Percentiles rank a stretch among this genome's conserved stretches.
These are phyloP conservation scores for Schlechtendalia chinensis DNA, from an alignment of 1,140 invertebrate genomes.

Conservation along the genomic window DNA sequence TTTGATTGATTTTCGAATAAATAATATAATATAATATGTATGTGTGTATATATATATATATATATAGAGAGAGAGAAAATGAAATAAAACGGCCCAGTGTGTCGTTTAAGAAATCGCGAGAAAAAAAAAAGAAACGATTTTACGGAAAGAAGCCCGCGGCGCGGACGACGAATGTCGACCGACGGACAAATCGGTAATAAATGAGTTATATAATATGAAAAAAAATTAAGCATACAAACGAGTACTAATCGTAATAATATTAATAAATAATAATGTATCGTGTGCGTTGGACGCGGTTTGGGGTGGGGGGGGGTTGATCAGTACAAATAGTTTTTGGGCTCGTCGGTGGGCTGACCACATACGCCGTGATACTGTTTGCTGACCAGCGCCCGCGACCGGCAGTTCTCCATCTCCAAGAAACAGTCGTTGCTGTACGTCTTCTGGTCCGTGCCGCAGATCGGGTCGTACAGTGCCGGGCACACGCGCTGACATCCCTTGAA, in stretches of 20 bases:
- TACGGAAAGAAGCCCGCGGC: too few species aligned
- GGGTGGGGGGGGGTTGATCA: slow-evolving; percentile 38
- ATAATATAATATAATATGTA: too few species aligned
- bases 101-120: too few species aligned
- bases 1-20: slow-evolving; percentile 47
- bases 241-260: not conserved
- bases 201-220: too few species aligned
- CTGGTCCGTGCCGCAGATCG: slow-evolving; percentile 83
- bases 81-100: too few species aligned
- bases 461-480: slow-evolving; percentile 81
- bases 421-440: slow-evolving; percentile 91
- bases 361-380: slow-evolving; percentile 66
- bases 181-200: too few species aligned
- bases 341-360: slow-evolving; percentile 67
- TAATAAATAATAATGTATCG: slow-evolving; percentile 9
- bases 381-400: slow-evolving; percentile 71
- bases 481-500: slow-evolving; percentile 82
- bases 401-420: slow-evolving; percentile 87
- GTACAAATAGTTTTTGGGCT: slow-evolving; percentile 71
- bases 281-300: too few species aligned
- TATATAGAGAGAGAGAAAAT: too few species aligned
- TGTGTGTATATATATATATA: too few species aligned
- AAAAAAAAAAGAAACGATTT: too few species aligned
- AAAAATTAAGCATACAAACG: not conserved
- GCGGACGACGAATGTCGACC: too few species aligned